Conservation (phyloP, 2,797 vertebrate genomes). For the Brachyrhaphis roseni region DNA sequence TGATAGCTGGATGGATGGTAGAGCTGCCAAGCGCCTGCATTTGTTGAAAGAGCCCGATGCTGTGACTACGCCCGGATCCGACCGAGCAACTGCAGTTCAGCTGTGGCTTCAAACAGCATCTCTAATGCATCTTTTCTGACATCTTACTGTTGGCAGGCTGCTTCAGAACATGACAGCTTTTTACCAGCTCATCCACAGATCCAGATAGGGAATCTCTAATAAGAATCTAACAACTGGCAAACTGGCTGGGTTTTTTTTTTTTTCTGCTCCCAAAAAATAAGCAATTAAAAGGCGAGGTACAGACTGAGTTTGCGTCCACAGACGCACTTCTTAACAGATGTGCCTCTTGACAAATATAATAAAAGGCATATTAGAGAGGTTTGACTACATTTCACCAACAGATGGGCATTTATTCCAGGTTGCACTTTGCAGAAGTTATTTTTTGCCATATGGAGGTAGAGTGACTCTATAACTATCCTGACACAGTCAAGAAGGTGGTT, state of each 20-base stretch:
- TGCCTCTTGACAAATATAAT: not conserved
- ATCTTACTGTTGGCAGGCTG: not conserved
- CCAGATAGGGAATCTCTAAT: not conserved
- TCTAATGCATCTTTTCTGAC: not conserved
- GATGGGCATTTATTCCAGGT: not conserved
- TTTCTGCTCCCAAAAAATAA: not conserved
- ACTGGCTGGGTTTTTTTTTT: not conserved
- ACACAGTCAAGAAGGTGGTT: not conserved
- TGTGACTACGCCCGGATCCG: not conserved
- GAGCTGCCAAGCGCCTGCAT: constrained; percentile 17
- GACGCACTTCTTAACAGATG: not conserved
- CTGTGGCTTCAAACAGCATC: not conserved
- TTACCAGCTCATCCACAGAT: not conserved
- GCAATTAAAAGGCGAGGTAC: not conserved
- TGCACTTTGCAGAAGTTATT: not conserved
- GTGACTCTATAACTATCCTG: not conserved
- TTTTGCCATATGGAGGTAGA: not conserved
- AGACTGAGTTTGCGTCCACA: not conserved
- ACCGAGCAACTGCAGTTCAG: not conserved
- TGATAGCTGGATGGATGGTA: not conserved
- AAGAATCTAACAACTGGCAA: not conserved
- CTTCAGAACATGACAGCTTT: constrained; percentile 3
- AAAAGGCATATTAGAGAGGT: not conserved
- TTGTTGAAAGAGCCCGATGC: constrained; percentile 8
- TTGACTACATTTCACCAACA: not conserved